Evolutionary conservation across 2,888 invertebrate species (phyloP).

Genomic region (Tineola bisselliella): DNA sequence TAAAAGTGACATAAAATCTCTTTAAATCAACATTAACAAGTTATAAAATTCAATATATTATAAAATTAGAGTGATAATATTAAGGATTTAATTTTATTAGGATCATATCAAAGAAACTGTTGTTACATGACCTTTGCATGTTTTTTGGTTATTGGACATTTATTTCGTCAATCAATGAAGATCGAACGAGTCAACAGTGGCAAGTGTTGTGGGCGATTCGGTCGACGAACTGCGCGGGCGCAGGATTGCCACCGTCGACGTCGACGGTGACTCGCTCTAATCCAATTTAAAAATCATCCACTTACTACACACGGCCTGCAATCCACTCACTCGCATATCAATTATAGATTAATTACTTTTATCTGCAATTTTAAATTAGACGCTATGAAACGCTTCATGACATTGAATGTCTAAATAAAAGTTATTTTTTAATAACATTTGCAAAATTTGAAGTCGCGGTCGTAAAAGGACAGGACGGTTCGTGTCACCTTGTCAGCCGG

Average conservation of each 20-base stretch:
- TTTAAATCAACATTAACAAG: background rate
- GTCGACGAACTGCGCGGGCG: constrained; percentile 68
- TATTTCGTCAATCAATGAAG: constrained; percentile 34
- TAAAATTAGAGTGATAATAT: background rate
- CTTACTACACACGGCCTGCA: constrained; percentile 39
- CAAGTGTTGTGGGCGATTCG: constrained; percentile 56
- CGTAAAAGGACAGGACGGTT: constrained; percentile 48
- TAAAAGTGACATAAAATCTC: background rate
- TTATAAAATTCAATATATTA: background rate
- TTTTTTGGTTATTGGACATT: background rate
- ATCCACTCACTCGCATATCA: constrained; percentile 34
- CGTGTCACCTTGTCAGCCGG: constrained; percentile 65
- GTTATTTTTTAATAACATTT: background rate
- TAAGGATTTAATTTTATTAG: background rate
- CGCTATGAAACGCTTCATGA: background rate
- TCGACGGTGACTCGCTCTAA: constrained; percentile 49
- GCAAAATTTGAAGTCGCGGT: constrained; percentile 22
- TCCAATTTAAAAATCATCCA: constrained; percentile 61
- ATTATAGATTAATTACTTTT: constrained; percentile 25
- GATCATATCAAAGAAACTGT: background rate
- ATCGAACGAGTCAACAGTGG: constrained; percentile 59
- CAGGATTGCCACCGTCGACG: constrained; percentile 23
- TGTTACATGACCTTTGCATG: background rate
- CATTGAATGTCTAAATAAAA: background rate
- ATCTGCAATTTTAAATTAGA: background rate